Evolutionary conservation across 2,888 invertebrate species (phyloP).

Genomic region (Metopia argyrocephala): DNA sequence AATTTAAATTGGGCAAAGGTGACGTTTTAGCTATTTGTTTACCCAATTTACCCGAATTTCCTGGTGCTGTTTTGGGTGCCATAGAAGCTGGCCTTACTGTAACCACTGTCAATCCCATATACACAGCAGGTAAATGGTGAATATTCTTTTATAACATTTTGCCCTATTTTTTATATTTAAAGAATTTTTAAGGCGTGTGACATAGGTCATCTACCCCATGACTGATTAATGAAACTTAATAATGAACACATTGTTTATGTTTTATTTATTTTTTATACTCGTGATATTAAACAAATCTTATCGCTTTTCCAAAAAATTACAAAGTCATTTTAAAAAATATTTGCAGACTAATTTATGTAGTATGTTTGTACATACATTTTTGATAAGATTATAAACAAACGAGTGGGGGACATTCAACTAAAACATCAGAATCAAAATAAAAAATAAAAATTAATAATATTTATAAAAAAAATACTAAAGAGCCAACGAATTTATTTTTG

Average conservation of each 20-base stretch:
- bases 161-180: background rate
- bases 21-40: conserved; percentile 85
- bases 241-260: no score
- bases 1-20: conserved; percentile 83
- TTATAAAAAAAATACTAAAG: no score
- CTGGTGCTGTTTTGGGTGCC: conserved; percentile 83
- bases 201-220: background rate
- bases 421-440: no score
- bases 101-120: conserved; percentile 87
- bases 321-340: no score
- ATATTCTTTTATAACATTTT: no score
- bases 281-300: background rate
- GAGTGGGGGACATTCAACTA: no score
- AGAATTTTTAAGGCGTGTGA: background rate
- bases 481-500: no score
- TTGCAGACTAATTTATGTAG: background rate
- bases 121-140: conserved; percentile 81
- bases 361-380: background rate
- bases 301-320: background rate
- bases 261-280: no score
- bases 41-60: conserved; percentile 88
- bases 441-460: no score
- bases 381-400: background rate
- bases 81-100: conserved; percentile 85
- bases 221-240: no score